These are phyloP conservation scores for Deladenus siricidicola DNA, from an alignment of 2,888 invertebrate genomes.

Conservation along the genomic window DNA sequence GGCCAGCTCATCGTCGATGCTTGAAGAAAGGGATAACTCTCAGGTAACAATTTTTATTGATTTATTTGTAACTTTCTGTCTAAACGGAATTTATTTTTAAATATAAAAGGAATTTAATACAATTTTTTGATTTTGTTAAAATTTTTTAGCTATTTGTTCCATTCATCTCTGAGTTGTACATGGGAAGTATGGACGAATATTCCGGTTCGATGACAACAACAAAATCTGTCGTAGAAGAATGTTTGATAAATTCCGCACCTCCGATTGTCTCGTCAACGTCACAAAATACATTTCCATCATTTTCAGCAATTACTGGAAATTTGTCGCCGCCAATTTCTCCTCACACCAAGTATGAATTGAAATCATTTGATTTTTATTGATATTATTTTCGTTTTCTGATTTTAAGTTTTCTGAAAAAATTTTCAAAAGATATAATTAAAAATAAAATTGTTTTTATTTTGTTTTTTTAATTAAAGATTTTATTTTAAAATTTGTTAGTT, in stretches of 20 bases:
- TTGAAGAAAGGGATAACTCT: slow-evolving; percentile 9
- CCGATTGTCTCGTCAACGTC: not conserved
- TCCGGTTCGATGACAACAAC: no score
- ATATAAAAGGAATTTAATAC: not conserved
- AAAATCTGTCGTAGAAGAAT: no score
- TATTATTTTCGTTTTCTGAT: no score
- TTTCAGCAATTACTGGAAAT: slow-evolving; percentile 3
- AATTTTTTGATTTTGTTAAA: not conserved
- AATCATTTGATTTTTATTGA: no score
- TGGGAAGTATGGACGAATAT: slow-evolving; percentile 28
- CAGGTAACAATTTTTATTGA: slow-evolving; percentile 9
- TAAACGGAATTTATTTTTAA: not conserved
- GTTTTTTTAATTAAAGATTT: no score
- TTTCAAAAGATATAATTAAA: no score
- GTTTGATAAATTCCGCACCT: not conserved
- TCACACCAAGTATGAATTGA: no score
- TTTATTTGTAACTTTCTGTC: not conserved
- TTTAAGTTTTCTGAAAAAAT: no score
- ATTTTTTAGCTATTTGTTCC: slow-evolving; percentile 48
- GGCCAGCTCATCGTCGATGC: not conserved
- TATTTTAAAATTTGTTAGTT: no score
- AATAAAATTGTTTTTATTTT: no score
- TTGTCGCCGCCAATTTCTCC: slow-evolving; percentile 22
- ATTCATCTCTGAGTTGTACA: slow-evolving; percentile 44
- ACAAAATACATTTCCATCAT: slow-evolving; percentile 5